Base-by-base conservation (phyloP, 2,113 vertebrate species). In the Chinchilla lanigera region DNA sequence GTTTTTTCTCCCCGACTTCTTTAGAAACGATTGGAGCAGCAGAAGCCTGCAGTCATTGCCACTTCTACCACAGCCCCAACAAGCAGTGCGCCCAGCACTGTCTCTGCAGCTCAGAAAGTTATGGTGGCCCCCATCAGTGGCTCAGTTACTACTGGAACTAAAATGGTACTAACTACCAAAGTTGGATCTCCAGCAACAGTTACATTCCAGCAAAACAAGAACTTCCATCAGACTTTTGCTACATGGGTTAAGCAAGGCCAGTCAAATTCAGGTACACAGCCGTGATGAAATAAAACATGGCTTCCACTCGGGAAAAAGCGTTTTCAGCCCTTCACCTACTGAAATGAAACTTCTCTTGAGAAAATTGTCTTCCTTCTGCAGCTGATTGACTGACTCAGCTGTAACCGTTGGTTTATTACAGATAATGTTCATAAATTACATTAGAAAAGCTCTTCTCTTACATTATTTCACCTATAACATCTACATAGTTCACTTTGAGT, bases 211-310 rank as follows among this genome's bases (percentile, higher is more conserved):
- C 99, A 99, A 97, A 99, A 99, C 99, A 99, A 99, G 98, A 99
- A 99, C 98, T 99, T 99, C 98, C 99, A 99, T 60, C 99, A 99
- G 63, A 99, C 99, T 7, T 99, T 99, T 97, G 99, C 99, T 50
- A 99, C 99, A 4, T 99, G 99, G 99, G 99, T 99, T 98, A 99
- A 99, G 95, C 99, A 99, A 99, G 99, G 99, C 98, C 99, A 99
- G 69, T 99, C 98, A 90, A 99, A 98, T 97, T 97, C 99, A 99
- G 99, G 99, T 99, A 98, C 98, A 98, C 26, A 38, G 1, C 7
- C 56, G 30, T 81, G 67, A n/a, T 80, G 41, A 80, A 73, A 52
- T 38, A n/a, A 88, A 81, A 84, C 58, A 54, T 94, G 41, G 44
- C 16, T 95, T 94, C 63, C 85, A 30, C 90, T 90, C 73, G 54